A percentile compares a stretch with the other conserved stretches of the same genome.
These are phyloP conservation scores for Macaria notata DNA, from an alignment of 2,888 invertebrate species.

Conservation along the genomic window DNA sequence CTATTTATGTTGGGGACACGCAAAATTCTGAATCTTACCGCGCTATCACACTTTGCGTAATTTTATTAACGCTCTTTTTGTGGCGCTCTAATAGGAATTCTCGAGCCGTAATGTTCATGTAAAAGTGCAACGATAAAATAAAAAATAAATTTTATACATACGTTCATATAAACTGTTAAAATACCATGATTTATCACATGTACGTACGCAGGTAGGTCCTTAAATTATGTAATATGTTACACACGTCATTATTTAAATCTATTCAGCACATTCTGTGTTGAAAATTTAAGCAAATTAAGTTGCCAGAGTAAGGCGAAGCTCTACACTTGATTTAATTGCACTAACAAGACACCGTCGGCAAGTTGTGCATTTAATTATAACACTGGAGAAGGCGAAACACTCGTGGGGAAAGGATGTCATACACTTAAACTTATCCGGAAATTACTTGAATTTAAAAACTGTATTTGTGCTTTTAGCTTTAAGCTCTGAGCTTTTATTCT, in stretches of 20 bases:
- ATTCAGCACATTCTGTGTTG: slow-evolving; percentile 22
- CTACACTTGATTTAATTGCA: slow-evolving; percentile 55
- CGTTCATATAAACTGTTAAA: too few species aligned
- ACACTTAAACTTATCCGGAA: slow-evolving; percentile 14
- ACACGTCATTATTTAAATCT: slow-evolving; percentile 32
- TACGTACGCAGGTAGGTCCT: too few species aligned
- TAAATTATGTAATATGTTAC: not conserved
- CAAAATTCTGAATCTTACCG: slow-evolving; percentile 44
- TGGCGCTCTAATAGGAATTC: slow-evolving; percentile 27
- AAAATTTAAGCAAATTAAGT: slow-evolving; percentile 48
- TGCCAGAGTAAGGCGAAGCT: slow-evolving; percentile 36
- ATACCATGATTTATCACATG: too few species aligned
- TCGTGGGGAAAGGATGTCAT: slow-evolving; percentile 33
- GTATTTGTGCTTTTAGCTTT: not conserved
- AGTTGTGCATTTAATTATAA: slow-evolving; percentile 57
- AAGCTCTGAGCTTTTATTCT: too few species aligned
- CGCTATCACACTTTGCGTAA: slow-evolving; percentile 41
- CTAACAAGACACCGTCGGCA: slow-evolving; percentile 55
- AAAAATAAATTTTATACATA: not conserved
- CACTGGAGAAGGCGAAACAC: slow-evolving; percentile 41
- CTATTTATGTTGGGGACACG: slow-evolving; percentile 41
- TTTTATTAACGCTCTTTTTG: slow-evolving; percentile 33
- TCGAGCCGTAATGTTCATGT: slow-evolving; percentile 1
- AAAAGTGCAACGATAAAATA: not conserved
- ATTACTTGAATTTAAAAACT: not conserved